A percentile compares a stretch with the other conserved stretches of the same genome.
Evolutionary conservation across 1,140 invertebrate genomes (phyloP).

Genomic region (Pseudomyrmex concolor): DNA sequence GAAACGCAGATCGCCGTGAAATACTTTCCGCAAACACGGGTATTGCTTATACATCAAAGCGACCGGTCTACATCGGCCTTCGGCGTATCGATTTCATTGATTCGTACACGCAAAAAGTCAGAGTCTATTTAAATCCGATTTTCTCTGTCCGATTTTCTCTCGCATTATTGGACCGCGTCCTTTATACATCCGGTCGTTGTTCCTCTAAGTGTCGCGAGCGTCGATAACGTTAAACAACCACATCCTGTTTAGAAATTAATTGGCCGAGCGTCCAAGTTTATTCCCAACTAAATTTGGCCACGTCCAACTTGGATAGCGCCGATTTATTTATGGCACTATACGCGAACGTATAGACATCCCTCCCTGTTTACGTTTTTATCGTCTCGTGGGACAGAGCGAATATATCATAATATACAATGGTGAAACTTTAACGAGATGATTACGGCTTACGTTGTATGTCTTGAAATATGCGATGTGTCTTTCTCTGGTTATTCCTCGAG

Average conservation of each 20-base stretch:
- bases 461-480: slow-evolving; percentile 41
- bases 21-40: slow-evolving; percentile 38
- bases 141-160: neutral
- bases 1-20: slow-evolving; percentile 40
- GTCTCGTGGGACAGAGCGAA: neutral
- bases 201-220: neutral
- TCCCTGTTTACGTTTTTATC: slow-evolving; percentile 33
- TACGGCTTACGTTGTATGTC: neutral
- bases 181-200: slow-evolving; percentile 36
- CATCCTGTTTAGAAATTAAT: slow-evolving; percentile 34
- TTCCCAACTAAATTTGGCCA: slow-evolving; percentile 32
- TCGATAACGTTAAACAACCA: neutral
- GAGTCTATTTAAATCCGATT: slow-evolving; percentile 21
- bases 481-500: slow-evolving; percentile 2
- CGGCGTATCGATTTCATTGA: slow-evolving; percentile 35
- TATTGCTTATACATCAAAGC: slow-evolving; percentile 43
- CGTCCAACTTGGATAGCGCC: slow-evolving; percentile 3
- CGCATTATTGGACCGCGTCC: neutral
- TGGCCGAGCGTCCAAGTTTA: slow-evolving; percentile 15
- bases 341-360: neutral
- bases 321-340: slow-evolving; percentile 43
- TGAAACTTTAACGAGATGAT: slow-evolving; percentile 50
- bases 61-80: slow-evolving; percentile 27
- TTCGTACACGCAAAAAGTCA: slow-evolving; percentile 40
- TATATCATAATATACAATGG: neutral